Conservation (phyloP, 1,140 invertebrate genomes). For the Tetramorium parvispinum region DNA sequence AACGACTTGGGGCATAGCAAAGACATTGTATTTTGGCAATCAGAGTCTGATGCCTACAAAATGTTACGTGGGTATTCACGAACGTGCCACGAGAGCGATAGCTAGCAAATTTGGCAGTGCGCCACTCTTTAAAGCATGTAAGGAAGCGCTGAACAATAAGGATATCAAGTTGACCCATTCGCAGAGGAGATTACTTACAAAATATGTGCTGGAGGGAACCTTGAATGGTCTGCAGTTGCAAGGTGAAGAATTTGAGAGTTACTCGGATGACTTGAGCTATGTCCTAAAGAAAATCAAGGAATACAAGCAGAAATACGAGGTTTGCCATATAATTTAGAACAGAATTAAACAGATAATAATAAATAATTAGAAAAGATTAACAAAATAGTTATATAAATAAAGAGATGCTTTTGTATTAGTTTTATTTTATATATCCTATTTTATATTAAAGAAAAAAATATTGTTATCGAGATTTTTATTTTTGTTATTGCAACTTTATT, state of each 20-base stretch:
- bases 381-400: no score
- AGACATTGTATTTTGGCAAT: conserved; percentile 93
- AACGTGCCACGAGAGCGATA: conserved; percentile 89
- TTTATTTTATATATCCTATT: not conserved
- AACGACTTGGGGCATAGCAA: conserved; percentile 94
- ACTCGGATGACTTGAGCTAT: conserved; percentile 78
- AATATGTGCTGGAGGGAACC: conserved; percentile 92
- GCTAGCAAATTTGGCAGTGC: conserved; percentile 89
- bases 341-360: no score
- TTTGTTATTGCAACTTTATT: not conserved
- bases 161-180: conserved; percentile 88
- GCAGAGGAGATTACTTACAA: conserved; percentile 90
- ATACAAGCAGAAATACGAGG: conserved; percentile 89
- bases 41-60: conserved; percentile 92
- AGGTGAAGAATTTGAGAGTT: conserved; percentile 79
- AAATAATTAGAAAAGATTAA: no score
- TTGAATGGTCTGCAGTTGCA: conserved; percentile 91
- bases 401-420: no score
- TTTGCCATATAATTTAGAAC: conserved; percentile 23
- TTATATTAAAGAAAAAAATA: conserved; percentile 35
- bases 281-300: conserved; percentile 85
- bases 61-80: conserved; percentile 91
- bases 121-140: conserved; percentile 89
- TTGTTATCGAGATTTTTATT: conserved; percentile 31
- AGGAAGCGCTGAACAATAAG: conserved; percentile 86